These are phyloP conservation scores for Echiichthys vipera DNA, from an alignment of 2,797 vertebrate genomes.

Conservation along the genomic window DNA sequence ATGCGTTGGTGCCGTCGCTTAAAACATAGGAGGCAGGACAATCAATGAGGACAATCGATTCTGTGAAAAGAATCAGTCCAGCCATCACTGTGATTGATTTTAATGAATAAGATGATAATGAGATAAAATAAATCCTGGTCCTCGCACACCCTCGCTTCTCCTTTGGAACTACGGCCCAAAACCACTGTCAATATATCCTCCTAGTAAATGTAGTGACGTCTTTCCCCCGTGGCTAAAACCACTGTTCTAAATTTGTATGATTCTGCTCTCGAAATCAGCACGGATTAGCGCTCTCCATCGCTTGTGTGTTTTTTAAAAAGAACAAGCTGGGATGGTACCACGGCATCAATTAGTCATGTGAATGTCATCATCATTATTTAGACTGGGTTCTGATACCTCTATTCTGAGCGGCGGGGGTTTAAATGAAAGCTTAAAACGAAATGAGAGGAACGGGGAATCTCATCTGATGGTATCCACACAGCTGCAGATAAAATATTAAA, in stretches of 20 bases:
- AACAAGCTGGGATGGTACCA: conserved; percentile 17
- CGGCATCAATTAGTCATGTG: conserved; percentile 68
- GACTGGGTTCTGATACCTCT: conserved; percentile 62
- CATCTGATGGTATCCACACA: conserved; percentile 66
- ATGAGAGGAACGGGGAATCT: conserved; percentile 61
- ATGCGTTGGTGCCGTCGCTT: no score
- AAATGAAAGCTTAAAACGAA: conserved; percentile 69
- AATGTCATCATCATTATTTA: conserved; percentile 64
- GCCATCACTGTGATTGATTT: no score
- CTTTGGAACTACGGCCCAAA: background rate
- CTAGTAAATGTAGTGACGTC: conserved; percentile 4
- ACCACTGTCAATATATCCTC: background rate
- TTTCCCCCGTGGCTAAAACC: conserved; percentile 11
- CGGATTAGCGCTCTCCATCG: conserved; percentile 48
- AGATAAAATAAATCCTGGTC: background rate
- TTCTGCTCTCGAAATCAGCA: conserved; percentile 43
- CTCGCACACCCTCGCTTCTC: background rate
- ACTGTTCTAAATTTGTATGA: conserved; percentile 41
- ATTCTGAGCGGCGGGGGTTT: conserved; percentile 56
- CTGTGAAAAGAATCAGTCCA: no score
- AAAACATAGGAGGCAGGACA: no score
- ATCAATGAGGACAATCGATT: no score
- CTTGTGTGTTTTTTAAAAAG: conserved; percentile 26
- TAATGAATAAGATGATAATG: no score
- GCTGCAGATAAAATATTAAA: conserved; percentile 78